These are phyloP conservation scores for Hirtodrosophila alboralis DNA, from an alignment of 2,888 invertebrate species.

Conservation along the genomic window DNA sequence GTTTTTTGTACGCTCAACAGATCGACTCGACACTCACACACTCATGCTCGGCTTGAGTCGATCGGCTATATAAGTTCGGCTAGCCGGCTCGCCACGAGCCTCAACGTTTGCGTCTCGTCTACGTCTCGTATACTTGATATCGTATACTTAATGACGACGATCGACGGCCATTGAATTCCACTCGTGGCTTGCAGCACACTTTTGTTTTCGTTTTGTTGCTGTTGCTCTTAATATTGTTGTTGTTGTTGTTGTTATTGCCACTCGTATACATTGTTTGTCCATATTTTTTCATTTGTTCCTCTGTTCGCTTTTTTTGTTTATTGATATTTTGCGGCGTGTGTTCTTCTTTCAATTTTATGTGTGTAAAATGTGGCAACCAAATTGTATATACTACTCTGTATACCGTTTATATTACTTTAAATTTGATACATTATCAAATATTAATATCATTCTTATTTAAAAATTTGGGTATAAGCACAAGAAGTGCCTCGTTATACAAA, in stretches of 20 bases:
- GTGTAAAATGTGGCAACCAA: no score
- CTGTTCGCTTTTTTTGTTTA: conserved; percentile 34
- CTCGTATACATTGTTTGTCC: conserved; percentile 25
- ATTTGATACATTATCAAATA: no score
- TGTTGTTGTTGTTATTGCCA: conserved; percentile 5
- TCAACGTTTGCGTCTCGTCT: conserved; percentile 7
- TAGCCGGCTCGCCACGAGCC: conserved; percentile 7
- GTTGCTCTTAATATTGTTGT: not conserved
- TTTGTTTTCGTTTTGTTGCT: conserved; percentile 28
- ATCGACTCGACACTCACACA: conserved; percentile 15
- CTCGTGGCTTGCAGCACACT: conserved; percentile 15
- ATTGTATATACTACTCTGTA: no score
- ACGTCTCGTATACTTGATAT: conserved; percentile 42
- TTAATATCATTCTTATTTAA: no score
- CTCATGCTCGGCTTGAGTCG: conserved; percentile 3
- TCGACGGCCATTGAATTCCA: conserved; percentile 30
- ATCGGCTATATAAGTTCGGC: not conserved
- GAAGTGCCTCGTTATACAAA: no score
- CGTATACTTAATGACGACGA: conserved; percentile 25
- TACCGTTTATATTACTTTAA: no score
- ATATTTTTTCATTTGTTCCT: conserved; percentile 11
- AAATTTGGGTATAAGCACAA: no score
- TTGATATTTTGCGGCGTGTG: conserved; percentile 33
- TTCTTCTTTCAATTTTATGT: conserved; percentile 13
- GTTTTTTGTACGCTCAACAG: conserved; percentile 10